Evolutionary conservation across 2,888 invertebrate species (phyloP), one percentile per base, ranked within the genome.

Genomic region (Pammene aurita): DNA sequence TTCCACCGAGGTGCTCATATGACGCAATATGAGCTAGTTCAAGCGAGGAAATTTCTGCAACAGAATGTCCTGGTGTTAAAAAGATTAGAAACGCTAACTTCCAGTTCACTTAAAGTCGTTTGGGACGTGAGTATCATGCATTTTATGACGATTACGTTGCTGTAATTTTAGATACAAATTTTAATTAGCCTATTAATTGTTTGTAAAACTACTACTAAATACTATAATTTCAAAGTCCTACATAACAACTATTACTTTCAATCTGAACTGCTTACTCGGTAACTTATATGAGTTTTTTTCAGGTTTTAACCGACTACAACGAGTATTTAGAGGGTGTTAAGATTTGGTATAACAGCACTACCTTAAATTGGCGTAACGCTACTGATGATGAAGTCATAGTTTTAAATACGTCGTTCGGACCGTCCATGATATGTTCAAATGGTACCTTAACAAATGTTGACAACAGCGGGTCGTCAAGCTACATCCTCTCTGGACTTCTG

Each of bases 41-140:
- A 96, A 81, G 96, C 96, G 57, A 93, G 97, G 78, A 94, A 95
- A 80, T 95, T 96, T 84, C 93, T 98, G 68, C 95, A 96, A 84
- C 95, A 96, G 72, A 96, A 96, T 84, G 95, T 97, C 76, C 94
- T 98, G 73, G 95, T 96, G 78, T 92, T 98, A 76, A 90, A 90
- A 81, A 93, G 94, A 81, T 92, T 94, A 71, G 94, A 94, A 82
- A 93, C 96, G 55, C 89, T 96, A 79, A 96, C 95, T 76, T 95
- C 97, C 18, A 96, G 96, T 55, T 95, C 96, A 63, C 94, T 97
- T 50, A 95, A 95, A 87, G 94, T 97, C 78, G 94, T 95, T 78
- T 97, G 97, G 97, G 95, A 96, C 93, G 96, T 96, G 85, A 93
- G 95, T 94, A 78, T 54, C 10, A 67, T 38, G 44, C 50, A 16